A percentile compares a stretch with the other conserved stretches of the same genome.
Evolutionary conservation across 2,888 invertebrate species (phyloP).

Genomic region (Charanyca ferruginea): DNA sequence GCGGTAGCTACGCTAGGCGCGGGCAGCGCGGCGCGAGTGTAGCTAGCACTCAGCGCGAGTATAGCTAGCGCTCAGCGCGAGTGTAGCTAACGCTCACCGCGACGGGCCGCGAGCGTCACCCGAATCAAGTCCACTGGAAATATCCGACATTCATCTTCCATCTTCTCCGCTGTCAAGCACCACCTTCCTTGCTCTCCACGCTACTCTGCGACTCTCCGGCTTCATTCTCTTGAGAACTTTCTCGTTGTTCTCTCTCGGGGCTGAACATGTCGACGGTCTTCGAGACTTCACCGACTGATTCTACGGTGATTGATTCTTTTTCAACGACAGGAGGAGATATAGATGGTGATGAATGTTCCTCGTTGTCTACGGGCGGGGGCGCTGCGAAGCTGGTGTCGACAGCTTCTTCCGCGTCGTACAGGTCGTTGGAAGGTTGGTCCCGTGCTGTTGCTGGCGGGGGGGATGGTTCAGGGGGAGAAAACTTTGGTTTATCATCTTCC

Average conservation of each 20-base stretch:
- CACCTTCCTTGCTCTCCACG: slow-evolving; percentile 71
- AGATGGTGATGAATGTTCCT: slow-evolving; percentile 25
- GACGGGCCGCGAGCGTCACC: slow-evolving; percentile 80
- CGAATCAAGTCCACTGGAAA: slow-evolving; percentile 89
- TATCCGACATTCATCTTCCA: slow-evolving; percentile 81
- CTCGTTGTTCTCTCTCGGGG: slow-evolving; percentile 54
- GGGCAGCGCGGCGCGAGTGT: not conserved
- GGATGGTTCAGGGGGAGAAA: slow-evolving; percentile 19
- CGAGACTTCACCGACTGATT: slow-evolving; percentile 28
- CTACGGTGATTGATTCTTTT: slow-evolving; percentile 19
- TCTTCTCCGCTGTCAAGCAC: slow-evolving; percentile 79
- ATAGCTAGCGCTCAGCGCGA: not conserved
- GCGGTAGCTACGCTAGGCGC: slow-evolving; percentile 45
- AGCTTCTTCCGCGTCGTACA: slow-evolving; percentile 79
- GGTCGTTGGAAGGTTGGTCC: slow-evolving; percentile 48
- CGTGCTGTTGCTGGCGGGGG: slow-evolving; percentile 21
- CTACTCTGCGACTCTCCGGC: slow-evolving; percentile 45
- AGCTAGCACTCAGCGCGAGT: slow-evolving; percentile 37
- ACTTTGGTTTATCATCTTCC: slow-evolving; percentile 29
- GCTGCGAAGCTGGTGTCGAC: slow-evolving; percentile 81
- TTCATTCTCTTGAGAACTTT: slow-evolving; percentile 40
- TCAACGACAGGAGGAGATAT: slow-evolving; percentile 60
- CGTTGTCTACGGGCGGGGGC: slow-evolving; percentile 18
- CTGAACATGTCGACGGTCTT: slow-evolving; percentile 76
- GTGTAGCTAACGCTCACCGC: slow-evolving; percentile 36